phyloP scores from a whole-genome alignment of 2,797 vertebrate genomes.

The Alcedo quadribrachys region DNA sequence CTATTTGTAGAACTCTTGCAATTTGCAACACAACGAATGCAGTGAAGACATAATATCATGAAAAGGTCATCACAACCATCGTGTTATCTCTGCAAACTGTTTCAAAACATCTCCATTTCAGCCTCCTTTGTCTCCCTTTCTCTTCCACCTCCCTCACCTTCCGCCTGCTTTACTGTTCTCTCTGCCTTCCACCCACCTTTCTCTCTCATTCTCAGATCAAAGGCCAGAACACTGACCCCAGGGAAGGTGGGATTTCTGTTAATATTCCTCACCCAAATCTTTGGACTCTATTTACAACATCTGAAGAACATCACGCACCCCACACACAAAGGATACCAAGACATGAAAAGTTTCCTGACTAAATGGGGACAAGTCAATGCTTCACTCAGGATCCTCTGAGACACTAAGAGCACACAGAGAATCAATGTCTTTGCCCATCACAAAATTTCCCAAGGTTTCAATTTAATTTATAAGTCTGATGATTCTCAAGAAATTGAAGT shows the following conservation, averaged over 20 bases:
- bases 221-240: not conserved
- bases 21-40: not conserved
- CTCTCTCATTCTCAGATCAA: not conserved
- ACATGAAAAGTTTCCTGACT: not conserved
- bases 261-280: not conserved
- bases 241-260: not conserved
- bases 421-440: not conserved
- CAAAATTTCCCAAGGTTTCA: constrained; percentile 17
- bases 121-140: not conserved
- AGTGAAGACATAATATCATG: accelerated
- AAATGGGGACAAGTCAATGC: not conserved
- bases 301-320: not conserved
- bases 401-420: not conserved
- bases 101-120: not conserved
- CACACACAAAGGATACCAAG: not conserved
- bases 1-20: not conserved
- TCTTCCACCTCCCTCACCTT: not conserved
- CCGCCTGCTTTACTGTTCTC: not conserved
- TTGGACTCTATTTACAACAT: not conserved
- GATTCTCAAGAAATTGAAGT: constrained; percentile 49
- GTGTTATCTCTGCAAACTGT: not conserved
- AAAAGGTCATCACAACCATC: not conserved
- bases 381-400: constrained; percentile 23
- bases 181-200: not conserved
- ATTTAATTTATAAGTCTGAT: constrained; percentile 26